phyloP scores from a whole-genome alignment of 1,140 invertebrate genomes.

The Hetaerina americana region DNA sequence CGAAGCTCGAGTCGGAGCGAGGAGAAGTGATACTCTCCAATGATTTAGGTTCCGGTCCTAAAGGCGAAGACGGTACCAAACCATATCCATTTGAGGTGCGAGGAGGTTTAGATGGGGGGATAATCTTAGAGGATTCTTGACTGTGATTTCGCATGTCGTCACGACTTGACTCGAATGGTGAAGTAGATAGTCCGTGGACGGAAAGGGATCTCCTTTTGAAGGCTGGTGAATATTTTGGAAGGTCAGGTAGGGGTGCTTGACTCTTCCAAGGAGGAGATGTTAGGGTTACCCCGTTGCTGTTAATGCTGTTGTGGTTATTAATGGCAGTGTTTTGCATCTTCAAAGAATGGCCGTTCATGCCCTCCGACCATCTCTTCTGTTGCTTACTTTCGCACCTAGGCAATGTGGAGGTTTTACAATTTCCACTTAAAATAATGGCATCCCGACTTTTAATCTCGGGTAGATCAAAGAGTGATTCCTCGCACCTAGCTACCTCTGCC shows the following conservation, averaged over 20 bases:
- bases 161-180: constrained; percentile 21
- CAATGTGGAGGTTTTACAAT: not conserved
- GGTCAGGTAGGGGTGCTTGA: constrained; percentile 32
- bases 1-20: constrained; percentile 38
- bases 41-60: constrained; percentile 31
- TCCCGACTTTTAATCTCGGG: constrained; percentile 67
- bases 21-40: constrained; percentile 45
- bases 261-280: constrained; percentile 28
- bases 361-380: constrained; percentile 16
- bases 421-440: constrained; percentile 23
- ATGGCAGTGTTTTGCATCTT: not conserved
- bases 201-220: constrained; percentile 63
- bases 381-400: constrained; percentile 6
- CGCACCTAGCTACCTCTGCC: constrained; percentile 33
- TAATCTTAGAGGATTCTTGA: constrained; percentile 23
- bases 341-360: not conserved
- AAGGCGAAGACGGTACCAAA: not conserved
- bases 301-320: not conserved
- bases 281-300: constrained; percentile 2
- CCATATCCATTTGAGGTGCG: constrained; percentile 23
- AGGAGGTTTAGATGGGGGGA: constrained; percentile 26
- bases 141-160: constrained; percentile 20
- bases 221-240: constrained; percentile 71
- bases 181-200: constrained; percentile 36
- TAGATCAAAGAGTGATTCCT: constrained; percentile 44